These are phyloP conservation scores for Lasioglossum oenotherae DNA, from an alignment of 2,888 invertebrate genomes.

Conservation along the genomic window DNA sequence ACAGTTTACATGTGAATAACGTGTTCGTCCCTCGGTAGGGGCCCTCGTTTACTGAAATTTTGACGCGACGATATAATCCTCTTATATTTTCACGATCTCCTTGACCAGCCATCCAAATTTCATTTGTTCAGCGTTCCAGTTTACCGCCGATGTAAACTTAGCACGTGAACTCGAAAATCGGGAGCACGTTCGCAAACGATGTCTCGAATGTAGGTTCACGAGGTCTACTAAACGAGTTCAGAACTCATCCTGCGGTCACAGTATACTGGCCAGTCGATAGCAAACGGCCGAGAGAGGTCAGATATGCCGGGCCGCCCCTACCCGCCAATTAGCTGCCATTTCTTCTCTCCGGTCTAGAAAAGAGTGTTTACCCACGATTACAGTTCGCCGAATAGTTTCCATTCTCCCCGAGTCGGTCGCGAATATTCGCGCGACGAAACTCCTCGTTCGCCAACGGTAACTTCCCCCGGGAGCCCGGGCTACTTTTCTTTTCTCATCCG, in stretches of 20 bases:
- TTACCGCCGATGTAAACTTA: neutral
- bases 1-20: neutral
- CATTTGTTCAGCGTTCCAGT: neutral
- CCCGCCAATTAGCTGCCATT: neutral
- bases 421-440: conserved; percentile 18
- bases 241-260: conserved; percentile 14
- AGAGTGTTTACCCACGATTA: neutral
- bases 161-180: neutral
- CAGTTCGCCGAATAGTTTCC: conserved; percentile 7
- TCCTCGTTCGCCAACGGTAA: neutral
- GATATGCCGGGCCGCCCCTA: neutral
- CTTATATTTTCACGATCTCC: neutral
- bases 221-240: neutral
- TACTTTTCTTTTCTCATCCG: neutral
- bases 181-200: neutral
- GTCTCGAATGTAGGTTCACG: conserved; percentile 12
- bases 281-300: neutral
- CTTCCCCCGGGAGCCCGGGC: neutral
- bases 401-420: neutral
- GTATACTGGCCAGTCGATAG: conserved; percentile 15
- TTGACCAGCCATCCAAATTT: neutral
- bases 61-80: neutral
- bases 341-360: neutral
- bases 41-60: neutral
- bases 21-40: neutral